Base-by-base conservation (phyloP, 1,140 invertebrate species). In the Zaprionus camerounensis region DNA sequence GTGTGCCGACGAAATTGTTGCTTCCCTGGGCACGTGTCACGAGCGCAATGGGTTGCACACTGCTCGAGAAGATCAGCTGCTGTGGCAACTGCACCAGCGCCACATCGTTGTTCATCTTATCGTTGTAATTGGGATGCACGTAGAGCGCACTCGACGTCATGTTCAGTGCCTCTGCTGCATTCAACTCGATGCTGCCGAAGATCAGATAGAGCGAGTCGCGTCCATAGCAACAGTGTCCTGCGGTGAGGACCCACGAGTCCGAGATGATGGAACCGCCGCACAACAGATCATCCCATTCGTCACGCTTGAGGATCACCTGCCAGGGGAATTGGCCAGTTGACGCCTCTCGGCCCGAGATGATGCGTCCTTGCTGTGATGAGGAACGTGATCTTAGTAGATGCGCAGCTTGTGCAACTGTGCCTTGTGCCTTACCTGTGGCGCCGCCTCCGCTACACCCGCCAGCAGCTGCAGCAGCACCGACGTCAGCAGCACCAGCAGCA, bases 221-320 rank as follows among this genome's bases (percentile, higher is more conserved):
- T 1, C 86, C 91, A 59, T 82, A 81, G n/a, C 81, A 93, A 76
- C 95, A 95, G 80, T 95, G 95, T 24, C 94, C 94, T 0, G 95
- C 95, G 1, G 95, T 95, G 12, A 95, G 74, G 12, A 95, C 93
- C 88, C 94, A 95, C 26, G 71, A 80, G 28, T 69, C 51, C 3
- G 93, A 94, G 68, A 95, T 94, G 17, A 95, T 92, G 5, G 94
- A 94, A 12, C 93, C 95, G 13, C 95, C 95, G 82, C 95, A 96
- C 2, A 85, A 59, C 15, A 92, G 15, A 71, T 82, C 81, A 20
- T 91, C 86, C 55, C 69, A 72, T 24, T 81, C 81, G 65, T 88
- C 83, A 0, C 78, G 71, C 56, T 88, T 92, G 1, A 92, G 24
- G 36, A 92, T 88, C 20, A 92, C 91, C 55, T 92, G 91, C 91